These are phyloP conservation scores for Bubo blakistoni DNA, from an alignment of 2,113 vertebrate species.

Conservation along the genomic window DNA sequence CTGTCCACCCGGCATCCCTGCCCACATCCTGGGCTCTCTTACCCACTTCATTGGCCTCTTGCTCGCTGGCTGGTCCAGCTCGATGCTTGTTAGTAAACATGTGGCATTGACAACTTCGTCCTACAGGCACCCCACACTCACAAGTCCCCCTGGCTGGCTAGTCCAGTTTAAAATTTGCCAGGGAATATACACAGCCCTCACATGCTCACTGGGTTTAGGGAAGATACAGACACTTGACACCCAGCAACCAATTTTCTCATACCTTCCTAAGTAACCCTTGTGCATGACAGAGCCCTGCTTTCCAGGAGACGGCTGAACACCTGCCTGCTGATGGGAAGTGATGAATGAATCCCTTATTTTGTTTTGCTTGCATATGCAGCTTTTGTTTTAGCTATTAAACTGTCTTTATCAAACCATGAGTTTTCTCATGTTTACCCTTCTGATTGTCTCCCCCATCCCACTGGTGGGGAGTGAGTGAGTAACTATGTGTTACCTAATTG, in stretches of 20 bases:
- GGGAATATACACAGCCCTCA: neutral
- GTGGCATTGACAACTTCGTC: neutral
- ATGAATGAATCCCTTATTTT: no score
- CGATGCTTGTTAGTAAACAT: neutral
- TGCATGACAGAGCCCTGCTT: no score
- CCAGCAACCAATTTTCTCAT: neutral
- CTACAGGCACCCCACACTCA: neutral
- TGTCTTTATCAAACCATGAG: no score
- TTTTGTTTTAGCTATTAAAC: no score
- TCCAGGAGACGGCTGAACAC: no score
- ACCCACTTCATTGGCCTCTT: neutral
- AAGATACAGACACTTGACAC: neutral
- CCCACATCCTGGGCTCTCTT: neutral
- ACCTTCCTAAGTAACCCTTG: no score
- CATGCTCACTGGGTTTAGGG: neutral
- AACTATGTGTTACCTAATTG: no score
- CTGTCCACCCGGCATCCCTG: neutral
- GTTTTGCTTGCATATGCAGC: no score
- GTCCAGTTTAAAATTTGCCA: neutral
- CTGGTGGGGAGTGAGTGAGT: no score
- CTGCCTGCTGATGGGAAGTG: no score
- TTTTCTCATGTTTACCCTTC: no score
- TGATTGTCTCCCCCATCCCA: no score
- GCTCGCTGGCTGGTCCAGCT: neutral
- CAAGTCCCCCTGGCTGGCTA: rapidly evolving